These are phyloP conservation scores for Laupala kohalensis DNA, from an alignment of 1,140 invertebrate genomes.

Conservation along the genomic window DNA sequence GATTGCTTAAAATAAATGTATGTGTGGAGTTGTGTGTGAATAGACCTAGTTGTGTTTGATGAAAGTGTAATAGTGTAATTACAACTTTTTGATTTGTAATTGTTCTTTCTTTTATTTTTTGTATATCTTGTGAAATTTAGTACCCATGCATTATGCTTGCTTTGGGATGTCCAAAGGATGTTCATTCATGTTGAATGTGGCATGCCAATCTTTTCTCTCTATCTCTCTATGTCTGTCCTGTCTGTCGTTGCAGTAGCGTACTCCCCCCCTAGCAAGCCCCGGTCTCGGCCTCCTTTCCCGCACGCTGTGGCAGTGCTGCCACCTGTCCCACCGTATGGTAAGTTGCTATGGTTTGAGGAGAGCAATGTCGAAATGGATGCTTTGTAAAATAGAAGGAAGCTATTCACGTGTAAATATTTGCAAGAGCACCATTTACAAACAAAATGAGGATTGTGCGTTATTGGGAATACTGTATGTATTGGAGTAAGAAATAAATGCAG, in stretches of 20 bases:
- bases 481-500: too few relatives aligned
- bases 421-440: too few relatives aligned
- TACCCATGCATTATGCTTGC: background rate
- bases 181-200: background rate
- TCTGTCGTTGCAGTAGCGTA: conserved; percentile 13
- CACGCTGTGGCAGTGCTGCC: conserved; percentile 51
- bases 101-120: too few relatives aligned
- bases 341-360: conserved; percentile 19
- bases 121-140: background rate
- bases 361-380: background rate
- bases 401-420: background rate
- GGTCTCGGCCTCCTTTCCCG: conserved; percentile 33
- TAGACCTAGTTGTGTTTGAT: too few relatives aligned
- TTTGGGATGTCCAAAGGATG: background rate
- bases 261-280: conserved; percentile 9
- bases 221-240: conserved; percentile 8
- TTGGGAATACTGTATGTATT: too few relatives aligned
- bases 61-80: too few relatives aligned
- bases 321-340: conserved; percentile 37
- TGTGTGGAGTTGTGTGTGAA: too few relatives aligned
- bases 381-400: background rate
- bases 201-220: background rate
- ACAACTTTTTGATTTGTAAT: too few relatives aligned
- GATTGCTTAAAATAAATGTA: too few relatives aligned
- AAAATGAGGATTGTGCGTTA: too few relatives aligned